Percentiles rank a stretch among this genome's conserved stretches.
phyloP scores from a whole-genome alignment of 1,140 invertebrate genomes.

The Cotesia vestalis region DNA sequence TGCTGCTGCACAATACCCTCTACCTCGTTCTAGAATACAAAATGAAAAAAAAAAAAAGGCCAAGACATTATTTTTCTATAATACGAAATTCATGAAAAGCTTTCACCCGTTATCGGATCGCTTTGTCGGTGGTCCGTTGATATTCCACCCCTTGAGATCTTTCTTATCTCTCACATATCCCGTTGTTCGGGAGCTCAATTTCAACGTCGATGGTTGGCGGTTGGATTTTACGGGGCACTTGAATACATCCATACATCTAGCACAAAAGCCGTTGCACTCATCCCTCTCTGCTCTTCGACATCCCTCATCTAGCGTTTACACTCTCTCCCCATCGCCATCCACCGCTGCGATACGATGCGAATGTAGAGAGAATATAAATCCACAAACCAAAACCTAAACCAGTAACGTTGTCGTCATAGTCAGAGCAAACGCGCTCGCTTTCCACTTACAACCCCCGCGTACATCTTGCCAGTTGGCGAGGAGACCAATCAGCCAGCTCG shows the following conservation, averaged over 20 bases:
- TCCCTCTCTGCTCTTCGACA: not conserved
- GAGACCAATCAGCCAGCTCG: conserved; percentile 60
- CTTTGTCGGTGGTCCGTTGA: conserved; percentile 34
- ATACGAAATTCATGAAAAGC: conserved; percentile 10
- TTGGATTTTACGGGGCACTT: conserved; percentile 27
- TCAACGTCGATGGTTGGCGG: conserved; percentile 24
- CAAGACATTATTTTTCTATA: not conserved
- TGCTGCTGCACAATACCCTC: too few species aligned
- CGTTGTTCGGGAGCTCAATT: conserved; percentile 17
- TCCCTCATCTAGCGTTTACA: not conserved
- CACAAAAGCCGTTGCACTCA: conserved; percentile 21
- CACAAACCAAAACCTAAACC: too few species aligned
- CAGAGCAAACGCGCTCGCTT: conserved; percentile 8
- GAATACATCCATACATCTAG: not conserved
- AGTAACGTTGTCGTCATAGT: too few species aligned
- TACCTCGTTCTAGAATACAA: too few species aligned
- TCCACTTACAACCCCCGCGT: conserved; percentile 5
- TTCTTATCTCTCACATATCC: conserved; percentile 20
- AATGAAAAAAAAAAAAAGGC: not conserved
- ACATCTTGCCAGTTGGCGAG: conserved; percentile 39
- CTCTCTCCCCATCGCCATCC: not conserved
- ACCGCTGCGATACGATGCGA: not conserved
- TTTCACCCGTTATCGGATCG: conserved; percentile 27
- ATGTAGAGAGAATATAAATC: not conserved
- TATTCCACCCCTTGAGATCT: conserved; percentile 2